These are phyloP conservation scores for Cephus pulcher DNA, from an alignment of 2,888 invertebrate species.

Conservation along the genomic window DNA sequence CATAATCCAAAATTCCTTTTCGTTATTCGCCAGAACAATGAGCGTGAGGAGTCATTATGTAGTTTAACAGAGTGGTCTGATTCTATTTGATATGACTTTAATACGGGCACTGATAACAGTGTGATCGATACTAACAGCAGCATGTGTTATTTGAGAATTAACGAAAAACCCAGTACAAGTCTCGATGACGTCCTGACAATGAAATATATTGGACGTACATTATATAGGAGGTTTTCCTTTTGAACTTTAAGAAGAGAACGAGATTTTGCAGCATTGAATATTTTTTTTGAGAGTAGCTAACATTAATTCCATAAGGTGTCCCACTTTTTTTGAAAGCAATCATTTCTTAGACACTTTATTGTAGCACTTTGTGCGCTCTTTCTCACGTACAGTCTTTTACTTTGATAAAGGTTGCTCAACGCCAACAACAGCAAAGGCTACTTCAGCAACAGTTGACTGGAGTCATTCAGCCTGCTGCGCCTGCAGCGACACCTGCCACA, in stretches of 20 bases:
- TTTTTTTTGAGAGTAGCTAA: background rate
- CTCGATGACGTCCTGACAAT: background rate
- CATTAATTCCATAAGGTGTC: background rate
- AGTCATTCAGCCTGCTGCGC: slow-evolving; percentile 50
- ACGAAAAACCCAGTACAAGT: background rate
- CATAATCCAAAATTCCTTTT: background rate
- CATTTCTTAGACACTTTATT: background rate
- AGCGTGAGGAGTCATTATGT: slow-evolving; percentile 4
- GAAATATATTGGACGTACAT: background rate
- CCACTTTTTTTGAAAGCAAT: background rate
- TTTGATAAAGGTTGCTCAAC: slow-evolving; percentile 72
- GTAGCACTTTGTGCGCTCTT: background rate
- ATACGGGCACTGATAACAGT: slow-evolving; percentile 24
- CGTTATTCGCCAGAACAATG: background rate
- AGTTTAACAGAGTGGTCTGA: slow-evolving; percentile 5
- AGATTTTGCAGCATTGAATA: background rate
- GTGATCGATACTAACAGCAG: slow-evolving; percentile 43
- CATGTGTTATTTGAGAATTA: slow-evolving; percentile 30
- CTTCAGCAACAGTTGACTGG: slow-evolving; percentile 68
- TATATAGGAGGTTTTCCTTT: background rate
- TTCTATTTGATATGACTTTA: slow-evolving; percentile 12
- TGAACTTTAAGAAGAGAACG: background rate
- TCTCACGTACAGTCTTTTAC: slow-evolving; percentile 1
- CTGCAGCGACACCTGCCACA: slow-evolving; percentile 51
- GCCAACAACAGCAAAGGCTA: slow-evolving; percentile 74